A percentile compares a stretch with the other conserved stretches of the same genome.
Evolutionary conservation across 2,888 invertebrate genomes (phyloP).

Genomic region (Euplexia lucipara): DNA sequence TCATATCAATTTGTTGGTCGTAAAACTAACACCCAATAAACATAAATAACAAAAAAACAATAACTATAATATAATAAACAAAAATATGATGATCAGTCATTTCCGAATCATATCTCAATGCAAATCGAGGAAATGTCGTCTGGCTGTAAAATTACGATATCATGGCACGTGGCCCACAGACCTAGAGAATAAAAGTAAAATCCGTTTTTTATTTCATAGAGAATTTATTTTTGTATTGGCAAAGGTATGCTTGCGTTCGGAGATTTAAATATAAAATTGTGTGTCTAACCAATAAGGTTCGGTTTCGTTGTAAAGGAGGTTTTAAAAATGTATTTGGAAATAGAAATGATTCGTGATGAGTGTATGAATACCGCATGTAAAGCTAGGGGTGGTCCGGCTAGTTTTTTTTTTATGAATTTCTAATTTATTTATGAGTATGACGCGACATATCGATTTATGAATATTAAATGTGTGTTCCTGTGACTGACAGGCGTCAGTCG

Average conservation of each 20-base stretch:
- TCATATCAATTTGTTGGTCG: conserved; percentile 42
- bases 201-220: conserved; percentile 42
- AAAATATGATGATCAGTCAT: conserved; percentile 62
- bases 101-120: conserved; percentile 77
- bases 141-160: conserved; percentile 70
- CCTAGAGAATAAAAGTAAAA: conserved; percentile 57
- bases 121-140: conserved; percentile 72
- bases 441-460: conserved; percentile 82
- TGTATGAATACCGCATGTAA: conserved; percentile 70
- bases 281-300: conserved; percentile 44
- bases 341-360: conserved; percentile 72
- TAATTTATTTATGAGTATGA: conserved; percentile 85
- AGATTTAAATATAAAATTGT: conserved; percentile 30
- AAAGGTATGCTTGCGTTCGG: conserved; percentile 21
- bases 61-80: conserved; percentile 56
- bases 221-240: conserved; percentile 49
- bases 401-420: conserved; percentile 76
- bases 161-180: conserved; percentile 66
- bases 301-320: conserved; percentile 29
- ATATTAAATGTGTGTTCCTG: conserved; percentile 76
- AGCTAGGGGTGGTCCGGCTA: conserved; percentile 81
- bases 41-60: conserved; percentile 63
- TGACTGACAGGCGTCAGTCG: conserved; percentile 69
- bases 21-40: conserved; percentile 52
- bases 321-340: conserved; percentile 45